A percentile compares a stretch with the other conserved stretches of the same genome.
phyloP scores from a whole-genome alignment of 2,797 vertebrate species.

The Psittacula derbiana region DNA sequence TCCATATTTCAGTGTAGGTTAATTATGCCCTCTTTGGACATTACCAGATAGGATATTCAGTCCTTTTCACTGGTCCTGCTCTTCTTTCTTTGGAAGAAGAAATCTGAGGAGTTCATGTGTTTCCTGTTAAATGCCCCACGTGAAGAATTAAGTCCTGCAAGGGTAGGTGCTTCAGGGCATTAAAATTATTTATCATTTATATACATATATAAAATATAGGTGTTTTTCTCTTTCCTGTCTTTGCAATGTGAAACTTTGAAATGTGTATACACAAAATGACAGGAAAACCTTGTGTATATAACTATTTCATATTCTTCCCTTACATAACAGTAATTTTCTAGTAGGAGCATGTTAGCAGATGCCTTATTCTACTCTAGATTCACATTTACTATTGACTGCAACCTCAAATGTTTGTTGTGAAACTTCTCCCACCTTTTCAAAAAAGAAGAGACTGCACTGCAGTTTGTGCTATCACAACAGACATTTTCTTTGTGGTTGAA shows the following conservation, averaged over 20 bases:
- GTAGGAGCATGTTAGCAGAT: background rate
- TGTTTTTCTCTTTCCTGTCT: background rate
- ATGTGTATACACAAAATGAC: background rate
- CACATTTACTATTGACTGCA: background rate
- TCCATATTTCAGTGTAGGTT: background rate
- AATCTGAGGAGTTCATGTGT: background rate
- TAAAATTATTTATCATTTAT: background rate
- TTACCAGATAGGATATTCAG: background rate
- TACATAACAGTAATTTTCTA: background rate
- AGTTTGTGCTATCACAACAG: background rate
- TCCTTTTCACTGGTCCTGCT: background rate
- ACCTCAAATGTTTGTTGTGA: background rate
- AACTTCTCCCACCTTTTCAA: background rate
- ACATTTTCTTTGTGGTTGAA: conserved; percentile 54
- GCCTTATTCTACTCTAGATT: background rate
- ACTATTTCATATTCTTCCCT: background rate
- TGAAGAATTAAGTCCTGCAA: background rate
- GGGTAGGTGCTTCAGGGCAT: background rate
- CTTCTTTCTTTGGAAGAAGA: background rate
- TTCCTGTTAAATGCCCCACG: background rate
- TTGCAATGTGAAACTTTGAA: background rate
- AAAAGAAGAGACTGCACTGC: background rate
- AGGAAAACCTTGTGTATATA: background rate
- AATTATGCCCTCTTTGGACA: background rate
- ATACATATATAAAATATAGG: background rate